Percentiles rank a stretch among this genome's conserved stretches.
These are phyloP conservation scores for Salvelinus sp. DNA, from an alignment of 2,113 vertebrate species.

Conservation along the genomic window DNA sequence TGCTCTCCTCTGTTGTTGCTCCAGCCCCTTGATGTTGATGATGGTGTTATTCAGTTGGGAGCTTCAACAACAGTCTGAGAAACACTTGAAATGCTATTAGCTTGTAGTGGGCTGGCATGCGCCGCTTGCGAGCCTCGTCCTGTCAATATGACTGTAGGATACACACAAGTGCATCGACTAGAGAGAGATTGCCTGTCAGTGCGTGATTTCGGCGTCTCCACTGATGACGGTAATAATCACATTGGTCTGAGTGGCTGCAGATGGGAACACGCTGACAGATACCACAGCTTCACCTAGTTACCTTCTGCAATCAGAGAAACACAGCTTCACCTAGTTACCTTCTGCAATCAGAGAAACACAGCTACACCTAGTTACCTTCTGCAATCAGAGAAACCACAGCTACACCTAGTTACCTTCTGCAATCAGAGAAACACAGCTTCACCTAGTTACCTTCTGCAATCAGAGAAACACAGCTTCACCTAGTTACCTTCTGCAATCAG, in stretches of 20 bases:
- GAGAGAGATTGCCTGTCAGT: constrained; percentile 72
- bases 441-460: too few relatives aligned
- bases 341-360: too few relatives aligned
- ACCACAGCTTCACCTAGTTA: constrained; percentile 53
- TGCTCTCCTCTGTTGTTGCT: background rate
- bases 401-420: too few relatives aligned
- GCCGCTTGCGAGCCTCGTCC: constrained; percentile 52
- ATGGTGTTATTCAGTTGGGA: constrained; percentile 35
- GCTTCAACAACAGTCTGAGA: constrained; percentile 57
- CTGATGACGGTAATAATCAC: constrained; percentile 77
- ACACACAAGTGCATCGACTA: constrained; percentile 54
- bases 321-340: too few relatives aligned
- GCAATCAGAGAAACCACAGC: too few relatives aligned
- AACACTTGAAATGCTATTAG: constrained; percentile 75
- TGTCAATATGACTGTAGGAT: constrained; percentile 60
- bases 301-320: too few relatives aligned
- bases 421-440: too few relatives aligned
- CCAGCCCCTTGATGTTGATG: constrained; percentile 21
- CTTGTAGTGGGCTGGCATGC: constrained; percentile 60
- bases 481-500: too few relatives aligned
- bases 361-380: too few relatives aligned
- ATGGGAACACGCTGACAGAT: constrained; percentile 39
- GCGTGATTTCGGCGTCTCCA: constrained; percentile 64
- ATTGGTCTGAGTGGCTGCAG: constrained; percentile 69
- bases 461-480: too few relatives aligned